Base-by-base conservation (phyloP, 2,888 invertebrate species). In the Sphinx pinastri region DNA sequence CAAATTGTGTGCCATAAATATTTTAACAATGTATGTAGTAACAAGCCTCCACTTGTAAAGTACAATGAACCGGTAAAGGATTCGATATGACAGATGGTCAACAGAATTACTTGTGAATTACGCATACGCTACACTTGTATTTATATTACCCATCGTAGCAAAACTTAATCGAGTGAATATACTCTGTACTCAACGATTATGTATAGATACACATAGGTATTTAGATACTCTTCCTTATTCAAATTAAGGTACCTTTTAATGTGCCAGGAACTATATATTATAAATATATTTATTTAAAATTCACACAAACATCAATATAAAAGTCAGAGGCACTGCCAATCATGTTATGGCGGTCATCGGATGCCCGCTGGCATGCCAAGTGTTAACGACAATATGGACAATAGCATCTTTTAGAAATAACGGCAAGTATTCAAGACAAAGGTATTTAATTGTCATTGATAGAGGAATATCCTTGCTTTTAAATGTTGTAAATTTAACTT, bases 81-180 rank as follows among this genome's bases (percentile, higher is more conserved):
- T 69, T 71, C 74, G 69, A 79, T 80, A 77, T 82, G 81, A 82
- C 86, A 86, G 85, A 85, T 87, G 86, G 80, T 73, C 72, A 79
- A 74, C 85, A 86, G 78, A 63, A 49, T 49, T 31, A 67, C 67
- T 25, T 19, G 51, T 52, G 54, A 54, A 54, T 54, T 54, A 10
- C 54, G 54, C 54, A 16, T 54, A 16, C 2, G 10, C 11, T 16
- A 7, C 10, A 68, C 54, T 47, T 60, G 16, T 47, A 47, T 47
- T 63, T 63, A 63, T 63, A 63, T 63, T 63, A 63, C 60, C 60
- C 47, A 47, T 54, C 54, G 16, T 54, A 54, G 16, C n/a, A n/a
- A 54, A 12, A 54, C 2, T 16, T 25, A 25, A 25, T 25, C 25
- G 25, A 25, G 25, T 25, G 25, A 25, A 25, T 25, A 25, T 25